Conservation (phyloP, 92 coral and sea anemone genomes). For the Blastomussa wellsi region DNA sequence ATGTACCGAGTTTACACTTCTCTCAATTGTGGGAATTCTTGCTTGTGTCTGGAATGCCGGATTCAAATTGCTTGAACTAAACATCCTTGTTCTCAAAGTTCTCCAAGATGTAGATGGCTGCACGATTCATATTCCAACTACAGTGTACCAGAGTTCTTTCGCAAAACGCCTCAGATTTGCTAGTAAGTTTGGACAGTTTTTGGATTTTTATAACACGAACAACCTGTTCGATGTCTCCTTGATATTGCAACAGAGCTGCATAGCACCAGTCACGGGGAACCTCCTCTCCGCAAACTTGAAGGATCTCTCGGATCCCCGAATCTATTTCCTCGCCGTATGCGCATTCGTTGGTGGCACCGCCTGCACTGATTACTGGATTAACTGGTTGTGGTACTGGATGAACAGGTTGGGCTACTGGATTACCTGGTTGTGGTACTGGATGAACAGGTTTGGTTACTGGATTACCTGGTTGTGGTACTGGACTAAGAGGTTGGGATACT, state of each 20-base stretch:
- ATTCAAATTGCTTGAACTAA: neutral
- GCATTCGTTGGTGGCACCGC: neutral
- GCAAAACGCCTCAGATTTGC: slow-evolving; percentile 13
- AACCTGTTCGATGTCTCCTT: slow-evolving; percentile 20
- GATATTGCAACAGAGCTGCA: slow-evolving; percentile 26
- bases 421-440: neutral
- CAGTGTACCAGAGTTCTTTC: slow-evolving; percentile 16
- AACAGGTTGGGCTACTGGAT: neutral
- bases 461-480: neutral
- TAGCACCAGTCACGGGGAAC: slow-evolving; percentile 31
- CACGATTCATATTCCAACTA: slow-evolving; percentile 23
- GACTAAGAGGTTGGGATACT: neutral
- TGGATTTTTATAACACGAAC: neutral
- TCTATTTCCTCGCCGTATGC: slow-evolving; percentile 18
- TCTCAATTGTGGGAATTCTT: too few species aligned
- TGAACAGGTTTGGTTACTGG: neutral
- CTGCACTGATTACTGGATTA: neutral
- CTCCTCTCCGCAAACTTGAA: slow-evolving; percentile 13
- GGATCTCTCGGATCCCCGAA: slow-evolving; percentile 19
- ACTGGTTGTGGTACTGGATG: too few species aligned
- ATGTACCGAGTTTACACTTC: neutral
- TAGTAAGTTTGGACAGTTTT: slow-evolving; percentile 7
- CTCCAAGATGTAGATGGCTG: slow-evolving; percentile 15
- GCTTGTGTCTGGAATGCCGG: neutral
- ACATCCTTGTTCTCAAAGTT: slow-evolving; percentile 6